phyloP scores from a whole-genome alignment of 2,888 invertebrate genomes.

The Labia minor region DNA sequence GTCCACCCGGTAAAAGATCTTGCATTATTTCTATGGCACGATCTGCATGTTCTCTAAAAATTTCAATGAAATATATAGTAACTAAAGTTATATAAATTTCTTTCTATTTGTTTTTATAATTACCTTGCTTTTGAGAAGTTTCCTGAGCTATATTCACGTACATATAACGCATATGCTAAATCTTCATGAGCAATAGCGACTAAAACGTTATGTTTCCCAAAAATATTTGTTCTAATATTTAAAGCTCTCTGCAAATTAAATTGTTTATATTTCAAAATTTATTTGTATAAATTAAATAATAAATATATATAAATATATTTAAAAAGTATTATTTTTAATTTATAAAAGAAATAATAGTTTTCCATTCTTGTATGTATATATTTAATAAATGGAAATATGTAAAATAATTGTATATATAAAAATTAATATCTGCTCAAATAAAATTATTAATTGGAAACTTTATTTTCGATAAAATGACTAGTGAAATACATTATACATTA shows the following conservation, averaged over 20 bases:
- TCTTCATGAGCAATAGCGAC: conserved; percentile 87
- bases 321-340: no score
- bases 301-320: background rate
- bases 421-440: no score
- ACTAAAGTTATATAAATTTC: conserved; percentile 15
- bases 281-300: conserved; percentile 18
- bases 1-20: conserved; percentile 66
- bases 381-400: no score
- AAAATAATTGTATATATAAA: no score
- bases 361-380: no score
- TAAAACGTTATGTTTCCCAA: conserved; percentile 73
- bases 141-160: conserved; percentile 82
- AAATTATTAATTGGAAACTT: no score
- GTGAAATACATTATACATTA: no score
- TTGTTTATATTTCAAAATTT: no score
- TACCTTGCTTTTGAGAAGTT: conserved; percentile 67
- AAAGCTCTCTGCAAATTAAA: conserved; percentile 50
- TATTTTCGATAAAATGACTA: no score
- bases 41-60: conserved; percentile 63
- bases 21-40: conserved; percentile 72
- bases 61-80: conserved; percentile 17
- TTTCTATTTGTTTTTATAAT: conserved; percentile 26
- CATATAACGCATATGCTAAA: conserved; percentile 85
- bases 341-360: background rate
- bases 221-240: conserved; percentile 59